These are phyloP conservation scores for Pseudomugil tenellus DNA, from an alignment of 2,797 vertebrate genomes.

Conservation along the genomic window DNA sequence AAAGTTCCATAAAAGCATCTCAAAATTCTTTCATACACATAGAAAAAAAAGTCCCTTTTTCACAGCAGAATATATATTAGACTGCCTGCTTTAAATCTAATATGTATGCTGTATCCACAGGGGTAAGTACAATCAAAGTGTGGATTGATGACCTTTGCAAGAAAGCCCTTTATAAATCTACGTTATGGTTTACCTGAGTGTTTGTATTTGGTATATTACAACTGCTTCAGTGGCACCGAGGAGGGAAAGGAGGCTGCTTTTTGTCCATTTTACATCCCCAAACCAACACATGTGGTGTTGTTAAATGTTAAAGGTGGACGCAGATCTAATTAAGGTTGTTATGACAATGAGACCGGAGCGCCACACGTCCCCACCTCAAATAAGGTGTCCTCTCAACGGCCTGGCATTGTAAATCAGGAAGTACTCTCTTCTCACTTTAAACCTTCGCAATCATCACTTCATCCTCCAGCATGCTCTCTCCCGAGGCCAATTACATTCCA, in stretches of 20 bases:
- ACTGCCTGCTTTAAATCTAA: conserved; percentile 4
- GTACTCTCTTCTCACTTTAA: conserved; percentile 51
- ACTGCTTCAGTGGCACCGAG: conserved; percentile 22
- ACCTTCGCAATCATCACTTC: conserved; percentile 61
- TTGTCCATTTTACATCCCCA: conserved; percentile 44
- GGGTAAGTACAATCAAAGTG: conserved; percentile 6
- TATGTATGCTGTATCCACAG: conserved; percentile 10
- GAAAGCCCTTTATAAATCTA: conserved; percentile 36
- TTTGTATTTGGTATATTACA: conserved; percentile 30
- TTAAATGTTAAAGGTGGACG: conserved; percentile 38
- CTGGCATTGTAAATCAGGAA: conserved; percentile 40
- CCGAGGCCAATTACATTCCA: conserved; percentile 78
- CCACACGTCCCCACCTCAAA: conserved; percentile 12
- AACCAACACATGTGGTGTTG: conserved; percentile 5
- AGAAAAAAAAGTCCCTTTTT: neutral
- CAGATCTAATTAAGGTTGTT: neutral
- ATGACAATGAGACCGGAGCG: conserved; percentile 6
- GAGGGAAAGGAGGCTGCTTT: conserved; percentile 30
- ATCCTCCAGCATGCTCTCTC: conserved; percentile 60
- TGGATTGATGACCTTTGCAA: conserved; percentile 34
- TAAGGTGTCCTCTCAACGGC: conserved; percentile 3
- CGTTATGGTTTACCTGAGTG: conserved; percentile 27
- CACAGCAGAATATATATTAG: neutral
- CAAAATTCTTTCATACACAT: neutral
- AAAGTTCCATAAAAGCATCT: neutral